Conservation (phyloP, 1,140 invertebrate species). For the Gryon sp. region DNA sequence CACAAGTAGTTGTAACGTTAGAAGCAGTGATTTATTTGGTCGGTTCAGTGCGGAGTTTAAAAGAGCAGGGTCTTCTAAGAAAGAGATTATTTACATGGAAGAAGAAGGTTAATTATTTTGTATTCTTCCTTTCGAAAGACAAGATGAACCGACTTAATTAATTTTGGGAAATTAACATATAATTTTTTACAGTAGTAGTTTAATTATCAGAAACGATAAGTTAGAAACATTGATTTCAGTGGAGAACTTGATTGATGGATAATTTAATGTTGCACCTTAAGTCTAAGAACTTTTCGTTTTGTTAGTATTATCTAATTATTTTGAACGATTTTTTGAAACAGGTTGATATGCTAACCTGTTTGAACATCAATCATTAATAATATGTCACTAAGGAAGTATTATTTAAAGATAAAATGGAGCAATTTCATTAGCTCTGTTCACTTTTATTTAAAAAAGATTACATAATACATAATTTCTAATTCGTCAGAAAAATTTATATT, state of each 20-base stretch:
- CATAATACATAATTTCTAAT: no score
- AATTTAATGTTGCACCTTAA: no score
- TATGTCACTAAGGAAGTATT: slow-evolving; percentile 5
- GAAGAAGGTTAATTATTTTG: slow-evolving; percentile 8
- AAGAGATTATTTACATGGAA: slow-evolving; percentile 14
- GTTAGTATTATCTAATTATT: no score
- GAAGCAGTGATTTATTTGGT: slow-evolving; percentile 15
- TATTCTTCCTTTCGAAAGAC: slow-evolving; percentile 1
- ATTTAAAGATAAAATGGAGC: slow-evolving; percentile 9
- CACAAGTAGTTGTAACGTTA: slow-evolving; percentile 22
- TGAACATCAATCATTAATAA: slow-evolving; percentile 37
- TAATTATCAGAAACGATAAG: slow-evolving; percentile 14
- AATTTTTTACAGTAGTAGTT: slow-evolving; percentile 4
- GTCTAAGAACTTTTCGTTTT: no score
- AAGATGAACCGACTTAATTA: slow-evolving; percentile 5
- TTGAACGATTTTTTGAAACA: no score
- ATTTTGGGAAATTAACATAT: slow-evolving; percentile 12
- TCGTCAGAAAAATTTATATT: no score
- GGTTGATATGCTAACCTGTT: no score
- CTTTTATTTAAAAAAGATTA: no score
- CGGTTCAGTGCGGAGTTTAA: not conserved
- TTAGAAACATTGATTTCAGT: no score
- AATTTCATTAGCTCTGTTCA: slow-evolving; percentile 23
- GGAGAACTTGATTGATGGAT: no score
- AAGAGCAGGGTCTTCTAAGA: slow-evolving; percentile 6